Evolutionary conservation across 2,797 vertebrate species (phyloP).

Genomic region (Mastacembelus armatus): DNA sequence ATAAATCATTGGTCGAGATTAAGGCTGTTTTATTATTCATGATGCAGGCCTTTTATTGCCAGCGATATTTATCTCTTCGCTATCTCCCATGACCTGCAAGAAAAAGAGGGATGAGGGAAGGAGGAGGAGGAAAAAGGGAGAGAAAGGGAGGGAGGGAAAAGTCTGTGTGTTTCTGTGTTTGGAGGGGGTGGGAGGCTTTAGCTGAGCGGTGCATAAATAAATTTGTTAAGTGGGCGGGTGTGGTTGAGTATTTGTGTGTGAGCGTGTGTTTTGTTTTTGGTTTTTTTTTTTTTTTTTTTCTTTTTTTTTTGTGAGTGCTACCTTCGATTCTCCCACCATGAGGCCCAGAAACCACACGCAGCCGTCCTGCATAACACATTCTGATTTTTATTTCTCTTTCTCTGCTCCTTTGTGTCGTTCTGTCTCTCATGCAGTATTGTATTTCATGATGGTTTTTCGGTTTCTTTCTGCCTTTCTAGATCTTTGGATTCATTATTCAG

Average conservation of each 20-base stretch:
- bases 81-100: conserved; percentile 77
- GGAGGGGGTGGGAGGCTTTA: conserved; percentile 60
- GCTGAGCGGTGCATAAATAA: conserved; percentile 75
- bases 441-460: background rate
- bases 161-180: conserved; percentile 38
- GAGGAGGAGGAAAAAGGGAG: conserved; percentile 14
- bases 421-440: background rate
- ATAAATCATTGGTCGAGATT: conserved; percentile 87
- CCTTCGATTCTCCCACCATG: conserved; percentile 52
- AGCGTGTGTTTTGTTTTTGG: conserved; percentile 16
- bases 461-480: background rate
- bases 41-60: conserved; percentile 86
- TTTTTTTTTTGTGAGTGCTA: conserved; percentile 32
- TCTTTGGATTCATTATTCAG: background rate
- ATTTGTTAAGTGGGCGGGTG: conserved; percentile 79
- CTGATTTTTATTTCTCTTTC: conserved; percentile 12
- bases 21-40: conserved; percentile 89
- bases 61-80: conserved; percentile 83
- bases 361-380: conserved; percentile 39
- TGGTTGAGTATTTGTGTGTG: conserved; percentile 57
- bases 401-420: background rate
- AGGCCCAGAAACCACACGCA: conserved; percentile 49
- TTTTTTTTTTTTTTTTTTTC: background rate
- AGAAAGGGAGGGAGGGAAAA: conserved; percentile 34
- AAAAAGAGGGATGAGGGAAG: conserved; percentile 45